Conservation (phyloP, 92 coral and sea anemone genomes). For the Desmophyllum pertusum region DNA sequence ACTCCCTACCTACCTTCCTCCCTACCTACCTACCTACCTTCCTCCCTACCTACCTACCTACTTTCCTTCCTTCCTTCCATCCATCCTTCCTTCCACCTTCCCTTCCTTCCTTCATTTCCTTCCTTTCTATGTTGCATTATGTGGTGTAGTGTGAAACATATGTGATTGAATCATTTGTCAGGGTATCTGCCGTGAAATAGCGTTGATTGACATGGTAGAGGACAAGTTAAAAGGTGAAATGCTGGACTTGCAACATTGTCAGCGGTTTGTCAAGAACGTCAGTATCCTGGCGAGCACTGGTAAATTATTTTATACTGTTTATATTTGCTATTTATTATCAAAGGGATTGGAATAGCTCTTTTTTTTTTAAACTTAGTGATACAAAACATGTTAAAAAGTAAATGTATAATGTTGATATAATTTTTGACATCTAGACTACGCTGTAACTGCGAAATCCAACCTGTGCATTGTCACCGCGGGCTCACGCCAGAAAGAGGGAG, state of each 20-base stretch:
- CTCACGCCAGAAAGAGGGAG: conserved; percentile 52
- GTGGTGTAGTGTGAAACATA: neutral
- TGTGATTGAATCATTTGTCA: neutral
- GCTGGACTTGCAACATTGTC: conserved; percentile 50
- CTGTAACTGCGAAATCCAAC: conserved; percentile 39
- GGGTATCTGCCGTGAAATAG: conserved; percentile 49
- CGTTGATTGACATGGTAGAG: conserved; percentile 35
- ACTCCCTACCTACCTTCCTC: neutral
- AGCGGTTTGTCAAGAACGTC: conserved; percentile 51
- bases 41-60: neutral
- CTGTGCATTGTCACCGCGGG: conserved; percentile 60
- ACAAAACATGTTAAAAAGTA: no score
- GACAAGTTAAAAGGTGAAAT: conserved; percentile 48
- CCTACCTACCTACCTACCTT: neutral
- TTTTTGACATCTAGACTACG: conserved; percentile 23
- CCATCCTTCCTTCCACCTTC: neutral
- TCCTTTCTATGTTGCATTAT: neutral
- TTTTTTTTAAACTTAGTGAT: no score
- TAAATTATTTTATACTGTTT: neutral
- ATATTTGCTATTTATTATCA: neutral
- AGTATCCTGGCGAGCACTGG: conserved; percentile 46
- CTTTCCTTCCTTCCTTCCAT: neutral
- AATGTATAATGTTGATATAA: no score
- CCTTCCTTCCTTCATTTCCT: neutral
- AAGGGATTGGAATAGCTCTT: neutral